A percentile compares a stretch with the other conserved stretches of the same genome.
Conservation (phyloP, 2,113 vertebrate genomes). For the Caloenas nicobarica region DNA sequence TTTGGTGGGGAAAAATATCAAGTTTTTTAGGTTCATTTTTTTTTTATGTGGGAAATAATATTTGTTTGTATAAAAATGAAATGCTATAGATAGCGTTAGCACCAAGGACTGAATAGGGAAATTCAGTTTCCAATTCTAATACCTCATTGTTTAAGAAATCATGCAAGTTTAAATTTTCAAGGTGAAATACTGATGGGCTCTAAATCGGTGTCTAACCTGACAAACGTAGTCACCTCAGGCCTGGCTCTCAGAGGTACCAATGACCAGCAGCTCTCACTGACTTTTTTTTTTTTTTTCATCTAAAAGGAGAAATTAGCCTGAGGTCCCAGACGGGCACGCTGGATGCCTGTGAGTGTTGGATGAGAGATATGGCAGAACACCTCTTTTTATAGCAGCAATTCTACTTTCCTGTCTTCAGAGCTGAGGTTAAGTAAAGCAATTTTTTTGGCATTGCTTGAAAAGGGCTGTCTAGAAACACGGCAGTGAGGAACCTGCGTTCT, state of each 20-base stretch:
- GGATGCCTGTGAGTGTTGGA: neutral
- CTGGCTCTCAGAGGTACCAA: neutral
- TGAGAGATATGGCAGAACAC: neutral
- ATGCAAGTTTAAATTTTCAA: neutral
- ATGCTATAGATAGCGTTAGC: neutral
- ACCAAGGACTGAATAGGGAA: neutral
- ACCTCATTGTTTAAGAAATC: neutral
- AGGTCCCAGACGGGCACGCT: fast-evolving
- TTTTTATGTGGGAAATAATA: neutral
- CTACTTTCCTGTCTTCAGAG: neutral
- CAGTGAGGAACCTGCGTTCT: neutral
- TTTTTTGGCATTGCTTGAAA: neutral
- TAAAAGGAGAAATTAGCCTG: neutral
- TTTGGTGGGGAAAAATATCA: neutral
- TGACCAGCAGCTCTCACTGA: neutral
- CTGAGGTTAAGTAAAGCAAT: neutral
- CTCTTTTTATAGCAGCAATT: neutral
- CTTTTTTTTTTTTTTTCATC: neutral
- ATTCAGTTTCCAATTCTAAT: neutral
- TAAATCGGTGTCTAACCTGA: neutral
- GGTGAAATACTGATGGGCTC: neutral
- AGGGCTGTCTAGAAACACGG: neutral
- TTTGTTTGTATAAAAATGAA: neutral
- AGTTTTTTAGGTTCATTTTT: neutral
- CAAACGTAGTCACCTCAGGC: neutral